Evolutionary conservation across 1,140 invertebrate species (phyloP), one percentile per base, ranked within the genome.

Genomic region (Geopemphigus sp.): DNA sequence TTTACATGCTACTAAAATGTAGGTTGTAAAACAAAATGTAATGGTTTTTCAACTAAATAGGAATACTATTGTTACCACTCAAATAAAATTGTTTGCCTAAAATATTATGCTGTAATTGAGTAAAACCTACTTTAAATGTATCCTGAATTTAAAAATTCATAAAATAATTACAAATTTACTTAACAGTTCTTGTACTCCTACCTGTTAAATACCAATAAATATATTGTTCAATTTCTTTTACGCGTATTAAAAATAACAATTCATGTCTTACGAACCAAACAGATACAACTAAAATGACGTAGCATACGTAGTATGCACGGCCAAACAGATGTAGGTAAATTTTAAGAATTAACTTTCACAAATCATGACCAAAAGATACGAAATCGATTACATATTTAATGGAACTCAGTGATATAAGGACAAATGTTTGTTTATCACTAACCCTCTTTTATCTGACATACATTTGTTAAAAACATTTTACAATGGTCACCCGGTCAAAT

Each of bases 321-420:
- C 10, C 15, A 2, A 39, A 64, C 1, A 32, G 29, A 39, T 6
- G 29, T 64, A 64, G n/a, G n/a, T n/a, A n/a, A n/a, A n/a, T n/a
- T n/a, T n/a, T n/a, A n/a, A n/a, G 32, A 26, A 24, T n/a, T 19
- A 66, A 66, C 63, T 66, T 66, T 66, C 63, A 66, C 63, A 50
- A 50, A 6, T 50, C 14, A 14, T 12, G 5, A 50, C 12, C 29
- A 11, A 64, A 64, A 17, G 32, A 32, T n/a, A 26, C 32, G 8
- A 39, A 64, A 39, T 64, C 61, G 29, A 64, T 64, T 64, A n/a
- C n/a, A n/a, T n/a, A n/a, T n/a, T 64, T 17, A 64, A 39, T 39
- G 8, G 19, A 66, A 66, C 32, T 32, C 39, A 66, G n/a, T 66
- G 63, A 66, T 66, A n/a, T n/a, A 66, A 66, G n/a, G 11, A 45